phyloP scores from a whole-genome alignment of 2,888 invertebrate genomes.

The Cheilosia variabilis region DNA sequence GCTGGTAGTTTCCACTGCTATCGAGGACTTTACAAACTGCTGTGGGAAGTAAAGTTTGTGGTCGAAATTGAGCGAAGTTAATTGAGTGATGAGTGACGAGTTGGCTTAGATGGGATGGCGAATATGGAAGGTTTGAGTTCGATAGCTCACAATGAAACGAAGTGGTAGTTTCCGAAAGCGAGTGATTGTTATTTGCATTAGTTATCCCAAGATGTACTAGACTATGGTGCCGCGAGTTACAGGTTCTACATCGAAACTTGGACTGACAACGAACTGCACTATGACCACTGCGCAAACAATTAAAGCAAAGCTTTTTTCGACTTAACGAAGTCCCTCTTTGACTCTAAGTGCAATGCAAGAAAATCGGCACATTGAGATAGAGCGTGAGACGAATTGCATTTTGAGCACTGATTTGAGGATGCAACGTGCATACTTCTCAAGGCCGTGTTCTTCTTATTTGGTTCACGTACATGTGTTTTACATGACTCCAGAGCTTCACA shows the following conservation, averaged over 20 bases:
- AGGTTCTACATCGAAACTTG: constrained; percentile 6
- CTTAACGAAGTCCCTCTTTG: constrained; percentile 24
- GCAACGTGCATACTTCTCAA: constrained; percentile 29
- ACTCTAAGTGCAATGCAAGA: not conserved
- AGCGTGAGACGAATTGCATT: constrained; percentile 7
- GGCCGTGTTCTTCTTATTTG: not conserved
- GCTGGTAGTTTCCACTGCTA: constrained; percentile 1
- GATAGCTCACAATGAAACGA: too few species aligned
- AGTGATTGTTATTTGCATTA: not conserved
- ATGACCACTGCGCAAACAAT: too few species aligned
- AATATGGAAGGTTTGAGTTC: too few species aligned
- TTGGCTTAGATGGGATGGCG: not conserved
- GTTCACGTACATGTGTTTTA: constrained; percentile 1
- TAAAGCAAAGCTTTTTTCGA: constrained; percentile 29
- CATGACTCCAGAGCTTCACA: constrained; percentile 50
- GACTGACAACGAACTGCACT: too few species aligned
- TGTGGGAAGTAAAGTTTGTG: not conserved
- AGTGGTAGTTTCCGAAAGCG: not conserved
- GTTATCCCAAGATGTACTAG: constrained; percentile 13
- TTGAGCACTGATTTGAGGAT: not conserved
- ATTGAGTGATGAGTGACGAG: not conserved
- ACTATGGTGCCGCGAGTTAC: constrained; percentile 32
- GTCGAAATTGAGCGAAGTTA: not conserved
- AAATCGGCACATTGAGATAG: too few species aligned
- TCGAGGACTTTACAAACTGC: constrained; percentile 6